These are phyloP conservation scores for Dyspetes luteomarginatus DNA, from an alignment of 2,888 invertebrate genomes.

Conservation along the genomic window DNA sequence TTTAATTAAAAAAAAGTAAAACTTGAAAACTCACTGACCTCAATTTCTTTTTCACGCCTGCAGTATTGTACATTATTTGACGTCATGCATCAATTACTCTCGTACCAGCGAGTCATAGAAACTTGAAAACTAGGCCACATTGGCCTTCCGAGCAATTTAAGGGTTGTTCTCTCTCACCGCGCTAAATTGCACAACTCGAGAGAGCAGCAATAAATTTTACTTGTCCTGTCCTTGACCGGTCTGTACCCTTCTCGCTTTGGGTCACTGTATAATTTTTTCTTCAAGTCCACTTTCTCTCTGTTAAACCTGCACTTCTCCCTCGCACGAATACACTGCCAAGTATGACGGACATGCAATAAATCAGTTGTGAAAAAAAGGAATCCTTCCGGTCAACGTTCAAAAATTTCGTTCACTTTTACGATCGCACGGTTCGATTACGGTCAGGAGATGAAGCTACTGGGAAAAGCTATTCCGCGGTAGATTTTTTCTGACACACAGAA, in stretches of 20 bases:
- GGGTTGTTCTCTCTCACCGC: slow-evolving; percentile 21
- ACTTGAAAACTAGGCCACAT: not conserved
- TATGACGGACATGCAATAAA: slow-evolving; percentile 58
- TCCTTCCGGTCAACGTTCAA: slow-evolving; percentile 44
- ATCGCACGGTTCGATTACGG: slow-evolving; percentile 65
- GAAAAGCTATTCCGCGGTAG: slow-evolving; percentile 58
- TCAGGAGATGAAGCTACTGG: slow-evolving; percentile 64
- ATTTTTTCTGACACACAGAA: slow-evolving; percentile 40
- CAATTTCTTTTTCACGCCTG: not conserved
- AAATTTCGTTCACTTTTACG: slow-evolving; percentile 71
- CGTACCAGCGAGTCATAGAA: not conserved
- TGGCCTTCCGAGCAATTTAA: not conserved
- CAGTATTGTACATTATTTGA: not conserved
- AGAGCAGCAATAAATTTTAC: slow-evolving; percentile 37
- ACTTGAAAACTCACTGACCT: not conserved
- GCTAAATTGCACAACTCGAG: slow-evolving; percentile 30
- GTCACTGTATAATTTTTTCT: slow-evolving; percentile 59
- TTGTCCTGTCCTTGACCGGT: slow-evolving; percentile 58
- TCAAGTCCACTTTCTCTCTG: slow-evolving; percentile 32
- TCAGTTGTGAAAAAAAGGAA: slow-evolving; percentile 58
- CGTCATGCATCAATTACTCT: not conserved
- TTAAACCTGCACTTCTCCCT: not conserved
- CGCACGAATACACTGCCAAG: slow-evolving; percentile 8
- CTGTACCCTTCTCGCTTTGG: slow-evolving; percentile 56
- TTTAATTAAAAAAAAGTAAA: too few species aligned